phyloP scores from a whole-genome alignment of 1,140 invertebrate genomes.

The Drosophila subpulchrella region DNA sequence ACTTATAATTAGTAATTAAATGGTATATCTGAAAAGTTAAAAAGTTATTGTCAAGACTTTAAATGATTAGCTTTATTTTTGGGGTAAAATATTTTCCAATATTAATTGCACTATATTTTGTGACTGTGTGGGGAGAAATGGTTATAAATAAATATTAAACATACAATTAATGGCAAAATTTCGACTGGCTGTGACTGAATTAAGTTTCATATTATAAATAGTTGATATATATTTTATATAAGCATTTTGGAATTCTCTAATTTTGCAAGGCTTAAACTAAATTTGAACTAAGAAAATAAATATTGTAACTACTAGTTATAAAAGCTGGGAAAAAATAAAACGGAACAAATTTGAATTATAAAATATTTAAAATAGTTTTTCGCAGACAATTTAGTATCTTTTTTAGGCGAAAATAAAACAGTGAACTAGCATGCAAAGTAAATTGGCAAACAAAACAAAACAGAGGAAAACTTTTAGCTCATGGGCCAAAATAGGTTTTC shows the following conservation, averaged over 20 bases:
- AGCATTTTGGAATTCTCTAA: conserved; percentile 72
- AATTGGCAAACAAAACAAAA: conserved; percentile 37
- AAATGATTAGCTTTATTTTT: conserved; percentile 39
- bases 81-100: conserved; percentile 17
- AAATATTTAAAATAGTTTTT: conserved; percentile 10
- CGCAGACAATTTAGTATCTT: not conserved
- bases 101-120: conserved; percentile 35
- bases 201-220: conserved; percentile 11
- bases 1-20: conserved; percentile 2
- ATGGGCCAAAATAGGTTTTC: conserved; percentile 53
- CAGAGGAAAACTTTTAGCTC: conserved; percentile 43
- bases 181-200: conserved; percentile 12
- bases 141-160: conserved; percentile 34
- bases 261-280: conserved; percentile 34
- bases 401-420: conserved; percentile 33
- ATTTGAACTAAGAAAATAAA: conserved; percentile 39
- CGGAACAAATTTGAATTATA: not conserved
- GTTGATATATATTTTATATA: conserved; percentile 15
- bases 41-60: conserved; percentile 6
- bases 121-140: conserved; percentile 21
- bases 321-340: conserved; percentile 14
- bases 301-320: conserved; percentile 10
- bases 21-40: conserved; percentile 11
- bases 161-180: conserved; percentile 32
- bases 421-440: conserved; percentile 52